Evolutionary conservation across 2,113 vertebrate species (phyloP).

Genomic region (Leptodactylus fuscus): DNA sequence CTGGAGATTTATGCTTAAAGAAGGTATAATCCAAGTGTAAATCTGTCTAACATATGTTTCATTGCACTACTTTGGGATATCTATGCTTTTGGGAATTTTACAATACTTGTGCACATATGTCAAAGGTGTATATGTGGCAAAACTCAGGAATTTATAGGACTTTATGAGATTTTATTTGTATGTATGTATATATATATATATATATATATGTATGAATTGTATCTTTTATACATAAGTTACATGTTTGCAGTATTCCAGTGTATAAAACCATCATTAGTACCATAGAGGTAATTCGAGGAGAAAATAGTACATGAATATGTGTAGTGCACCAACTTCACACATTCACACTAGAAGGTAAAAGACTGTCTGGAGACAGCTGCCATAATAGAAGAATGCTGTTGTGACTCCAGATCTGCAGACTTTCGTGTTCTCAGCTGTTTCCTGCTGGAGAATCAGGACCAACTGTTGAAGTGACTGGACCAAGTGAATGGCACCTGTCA

Average conservation of each 20-base stretch:
- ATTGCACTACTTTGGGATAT: background rate
- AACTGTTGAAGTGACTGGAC: slow-evolving; percentile 44
- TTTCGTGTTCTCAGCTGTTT: slow-evolving; percentile 55
- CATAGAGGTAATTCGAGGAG: background rate
- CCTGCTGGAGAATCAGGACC: slow-evolving; percentile 22
- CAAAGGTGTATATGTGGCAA: too few species aligned
- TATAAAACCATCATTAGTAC: background rate
- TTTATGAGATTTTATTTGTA: too few species aligned
- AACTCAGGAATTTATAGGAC: too few species aligned
- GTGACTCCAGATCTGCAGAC: slow-evolving; percentile 25
- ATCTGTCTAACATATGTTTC: background rate
- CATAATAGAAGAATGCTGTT: slow-evolving; percentile 41
- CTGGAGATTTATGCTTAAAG: too few species aligned
- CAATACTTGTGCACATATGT: too few species aligned
- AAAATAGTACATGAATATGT: background rate
- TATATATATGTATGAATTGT: background rate
- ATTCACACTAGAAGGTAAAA: slow-evolving; percentile 17
- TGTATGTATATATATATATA: too few species aligned
- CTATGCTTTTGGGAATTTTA: background rate
- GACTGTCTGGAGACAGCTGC: slow-evolving; percentile 40
- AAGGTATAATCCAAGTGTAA: too few species aligned
- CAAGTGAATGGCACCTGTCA: slow-evolving; percentile 50
- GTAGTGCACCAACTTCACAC: slow-evolving; percentile 9
- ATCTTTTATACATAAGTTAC: background rate
- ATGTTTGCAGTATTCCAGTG: background rate